Evolutionary conservation across 1,140 invertebrate genomes (phyloP), one percentile per base, ranked within the genome.

Genomic region (Hirudo medicinalis): DNA sequence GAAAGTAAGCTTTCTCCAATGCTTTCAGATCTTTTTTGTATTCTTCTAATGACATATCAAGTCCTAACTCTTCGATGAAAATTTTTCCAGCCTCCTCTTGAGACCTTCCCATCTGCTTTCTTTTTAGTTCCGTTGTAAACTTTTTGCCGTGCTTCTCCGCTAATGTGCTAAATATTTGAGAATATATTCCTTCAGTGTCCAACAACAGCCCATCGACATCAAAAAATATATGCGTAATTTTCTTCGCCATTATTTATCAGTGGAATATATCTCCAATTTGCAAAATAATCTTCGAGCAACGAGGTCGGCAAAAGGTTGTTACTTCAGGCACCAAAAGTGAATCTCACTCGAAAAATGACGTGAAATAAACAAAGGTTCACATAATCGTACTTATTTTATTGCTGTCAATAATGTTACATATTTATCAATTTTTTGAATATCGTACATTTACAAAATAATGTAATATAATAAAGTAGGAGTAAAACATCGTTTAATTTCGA

Each of bases 1-100:
- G 57, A 63, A 63, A 63, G 57, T 63, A 63, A 22, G 22, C 57
- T 63, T 63, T 63, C 29, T 63, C 22, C 20, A 63, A 63, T 9
- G 22, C 22, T 11, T 22, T 15, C 57, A 63, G 22, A 25, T 63
- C 29, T 63, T 63, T 22, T 25, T 25, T 63, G 29, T 63, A 63
- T 32, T 63, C 57, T 25, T 63, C 57, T 22, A 32, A 25, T 0
- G 13, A 15, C 17, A 63, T 13, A 25, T 22, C 22, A 13, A 63
- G 22, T 63, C 29, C 57, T 11, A 63, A 11, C 29, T 63, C 57
- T 63, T 63, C 17, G 57, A 63, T 63, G 57, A 63, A 63, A 63
- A 63, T 63, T 32, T 63, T 22, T 32, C 22, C 57, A 19, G 57
- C 57, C 29, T 63, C 57, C 20, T 25, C 57, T 13, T 63, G 22